A percentile compares a stretch with the other conserved stretches of the same genome.
Conservation (phyloP, 2,113 vertebrate species). For the Corydoras sp. region DNA sequence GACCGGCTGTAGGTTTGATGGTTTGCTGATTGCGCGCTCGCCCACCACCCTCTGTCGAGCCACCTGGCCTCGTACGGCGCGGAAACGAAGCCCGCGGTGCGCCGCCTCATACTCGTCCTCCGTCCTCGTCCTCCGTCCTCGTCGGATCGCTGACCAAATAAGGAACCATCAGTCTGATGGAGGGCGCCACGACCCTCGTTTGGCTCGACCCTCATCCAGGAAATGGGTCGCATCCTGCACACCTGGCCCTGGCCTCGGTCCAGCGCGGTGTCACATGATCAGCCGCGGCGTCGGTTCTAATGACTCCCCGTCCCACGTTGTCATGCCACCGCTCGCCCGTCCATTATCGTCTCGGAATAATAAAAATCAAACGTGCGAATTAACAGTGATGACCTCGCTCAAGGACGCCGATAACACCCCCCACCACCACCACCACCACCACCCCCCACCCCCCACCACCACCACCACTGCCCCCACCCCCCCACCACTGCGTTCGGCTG, state of each 20-base stretch:
- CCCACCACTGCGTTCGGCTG: neutral
- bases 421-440: neutral
- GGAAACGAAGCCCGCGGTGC: slow-evolving; percentile 43
- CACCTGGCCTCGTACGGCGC: slow-evolving; percentile 46
- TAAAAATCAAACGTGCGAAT: slow-evolving; percentile 54
- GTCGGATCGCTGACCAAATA: slow-evolving; percentile 47
- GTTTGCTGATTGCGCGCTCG: slow-evolving; percentile 24
- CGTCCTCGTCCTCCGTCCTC: slow-evolving; percentile 12
- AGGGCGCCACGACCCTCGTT: slow-evolving; percentile 48
- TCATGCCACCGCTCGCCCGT: neutral
- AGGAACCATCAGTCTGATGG: slow-evolving; percentile 44
- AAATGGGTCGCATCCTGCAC: slow-evolving; percentile 48
- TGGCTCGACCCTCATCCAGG: slow-evolving; percentile 49
- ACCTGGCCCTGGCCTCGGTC: slow-evolving; percentile 50
- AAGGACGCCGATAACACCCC: slow-evolving; percentile 54
- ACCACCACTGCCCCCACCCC: neutral
- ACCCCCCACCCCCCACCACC: neutral
- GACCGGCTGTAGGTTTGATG: no score
- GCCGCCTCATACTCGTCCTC: slow-evolving; percentile 37
- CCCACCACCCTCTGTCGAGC: slow-evolving; percentile 40
- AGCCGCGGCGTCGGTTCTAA: neutral
- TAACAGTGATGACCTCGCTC: slow-evolving; percentile 55
- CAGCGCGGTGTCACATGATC: slow-evolving; percentile 32
- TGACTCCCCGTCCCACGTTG: neutral
- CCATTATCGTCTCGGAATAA: neutral